Evolutionary conservation across 2,113 vertebrate genomes (phyloP).

Genomic region (Polyodon spathula): DNA sequence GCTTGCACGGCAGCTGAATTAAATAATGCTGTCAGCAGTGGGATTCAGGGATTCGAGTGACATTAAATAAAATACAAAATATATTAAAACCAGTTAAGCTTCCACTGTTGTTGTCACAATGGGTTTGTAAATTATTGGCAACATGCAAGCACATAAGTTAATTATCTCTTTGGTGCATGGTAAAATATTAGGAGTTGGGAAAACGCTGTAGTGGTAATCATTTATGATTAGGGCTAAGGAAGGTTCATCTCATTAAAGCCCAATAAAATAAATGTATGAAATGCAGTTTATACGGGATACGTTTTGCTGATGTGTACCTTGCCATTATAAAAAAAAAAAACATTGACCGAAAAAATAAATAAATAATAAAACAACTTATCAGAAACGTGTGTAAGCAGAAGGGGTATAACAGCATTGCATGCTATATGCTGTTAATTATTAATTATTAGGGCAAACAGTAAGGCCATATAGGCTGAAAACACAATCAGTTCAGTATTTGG

Average conservation of each 20-base stretch:
- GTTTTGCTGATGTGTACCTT: no score
- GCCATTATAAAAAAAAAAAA: no score
- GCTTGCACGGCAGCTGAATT: neutral
- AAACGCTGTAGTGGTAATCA: neutral
- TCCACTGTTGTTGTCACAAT: constrained; percentile 3
- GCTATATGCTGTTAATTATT: constrained; percentile 31
- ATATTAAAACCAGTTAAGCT: no score
- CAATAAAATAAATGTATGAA: neutral
- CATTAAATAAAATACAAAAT: neutral
- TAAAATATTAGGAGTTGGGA: neutral
- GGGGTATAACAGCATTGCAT: constrained; percentile 14
- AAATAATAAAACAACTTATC: no score
- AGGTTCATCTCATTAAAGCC: neutral
- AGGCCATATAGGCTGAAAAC: constrained; percentile 15
- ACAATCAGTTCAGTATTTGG: constrained; percentile 18
- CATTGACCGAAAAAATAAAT: no score
- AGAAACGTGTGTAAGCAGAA: constrained; percentile 5
- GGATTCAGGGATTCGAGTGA: neutral
- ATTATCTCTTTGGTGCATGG: constrained; percentile 1
- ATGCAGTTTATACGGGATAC: neutral
- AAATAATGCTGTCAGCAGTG: neutral
- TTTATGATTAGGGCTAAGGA: neutral
- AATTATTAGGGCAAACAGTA: constrained; percentile 30
- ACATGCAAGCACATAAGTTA: neutral
- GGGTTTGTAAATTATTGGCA: constrained; percentile 3